Conservation (phyloP, 2,888 invertebrate genomes). For the Chymomyza fuscimana region DNA sequence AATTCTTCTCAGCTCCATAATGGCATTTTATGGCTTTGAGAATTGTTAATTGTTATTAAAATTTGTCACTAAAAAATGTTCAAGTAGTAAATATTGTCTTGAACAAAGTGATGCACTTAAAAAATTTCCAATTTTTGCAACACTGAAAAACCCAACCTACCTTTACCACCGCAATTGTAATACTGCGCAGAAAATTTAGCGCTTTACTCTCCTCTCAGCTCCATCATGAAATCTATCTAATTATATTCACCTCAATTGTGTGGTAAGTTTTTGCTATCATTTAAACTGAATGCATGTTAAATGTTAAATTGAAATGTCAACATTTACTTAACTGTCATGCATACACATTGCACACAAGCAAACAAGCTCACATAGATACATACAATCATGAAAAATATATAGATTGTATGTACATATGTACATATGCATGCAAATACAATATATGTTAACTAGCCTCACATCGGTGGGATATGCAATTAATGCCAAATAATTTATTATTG, state of each 20-base stretch:
- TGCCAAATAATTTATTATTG: slow-evolving; percentile 45
- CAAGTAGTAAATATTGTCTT: no score
- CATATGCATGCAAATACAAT: no score
- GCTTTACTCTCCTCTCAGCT: not conserved
- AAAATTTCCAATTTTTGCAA: no score
- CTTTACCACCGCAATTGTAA: not conserved
- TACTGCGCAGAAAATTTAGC: not conserved
- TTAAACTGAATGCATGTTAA: slow-evolving; percentile 33
- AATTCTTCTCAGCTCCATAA: no score
- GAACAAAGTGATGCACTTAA: no score
- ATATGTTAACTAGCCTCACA: not conserved
- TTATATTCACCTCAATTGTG: not conserved
- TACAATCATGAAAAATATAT: not conserved
- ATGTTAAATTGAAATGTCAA: slow-evolving; percentile 52
- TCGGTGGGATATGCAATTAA: slow-evolving; percentile 30
- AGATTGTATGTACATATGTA: not conserved
- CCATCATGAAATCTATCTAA: not conserved
- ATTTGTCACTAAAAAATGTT: no score
- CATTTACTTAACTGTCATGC: slow-evolving; percentile 48
- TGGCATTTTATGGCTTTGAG: no score
- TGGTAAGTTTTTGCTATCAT: slow-evolving; percentile 16
- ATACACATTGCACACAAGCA: slow-evolving; percentile 11
- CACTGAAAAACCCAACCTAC: no score
- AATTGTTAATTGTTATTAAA: no score
- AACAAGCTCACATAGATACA: not conserved